Percentiles rank a stretch among this genome's conserved stretches.
Conservation (phyloP, 2,797 vertebrate genomes). For the Schizopygopsis malacanthus region DNA sequence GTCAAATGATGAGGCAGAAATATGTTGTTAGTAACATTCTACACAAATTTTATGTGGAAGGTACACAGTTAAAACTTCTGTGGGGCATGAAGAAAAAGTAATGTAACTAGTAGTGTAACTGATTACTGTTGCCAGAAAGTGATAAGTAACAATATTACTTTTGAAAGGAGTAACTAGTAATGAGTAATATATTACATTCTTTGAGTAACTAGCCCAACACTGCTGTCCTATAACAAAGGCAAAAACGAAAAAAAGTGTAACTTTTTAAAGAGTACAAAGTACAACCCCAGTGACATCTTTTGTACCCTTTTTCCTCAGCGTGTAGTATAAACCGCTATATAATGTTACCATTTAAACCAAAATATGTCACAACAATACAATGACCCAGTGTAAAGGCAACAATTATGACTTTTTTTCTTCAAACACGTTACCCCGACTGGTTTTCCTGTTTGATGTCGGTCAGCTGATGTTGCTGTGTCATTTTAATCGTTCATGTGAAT, state of each 20-base stretch:
- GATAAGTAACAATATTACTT: no score
- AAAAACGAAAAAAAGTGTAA: no score
- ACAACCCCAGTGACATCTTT: background rate
- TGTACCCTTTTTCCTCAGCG: background rate
- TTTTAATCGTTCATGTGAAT: background rate
- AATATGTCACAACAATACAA: background rate
- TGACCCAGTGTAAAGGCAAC: background rate
- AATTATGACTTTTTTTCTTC: background rate
- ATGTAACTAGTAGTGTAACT: no score
- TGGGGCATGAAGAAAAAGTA: no score
- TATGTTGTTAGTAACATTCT: no score
- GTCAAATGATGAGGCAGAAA: no score
- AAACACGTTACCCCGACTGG: background rate
- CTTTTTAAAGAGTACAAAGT: background rate
- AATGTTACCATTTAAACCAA: background rate
- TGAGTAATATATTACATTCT: no score
- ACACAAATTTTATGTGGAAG: no score
- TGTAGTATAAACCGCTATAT: background rate
- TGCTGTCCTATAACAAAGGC: background rate
- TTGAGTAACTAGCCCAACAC: no score
- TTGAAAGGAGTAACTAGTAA: no score
- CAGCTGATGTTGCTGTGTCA: background rate
- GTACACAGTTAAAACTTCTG: no score
- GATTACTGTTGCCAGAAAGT: no score
- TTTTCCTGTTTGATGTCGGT: background rate